Percentiles rank a stretch among this genome's conserved stretches.
Evolutionary conservation across 2,888 invertebrate genomes (phyloP).

Genomic region (Xanthia togata): DNA sequence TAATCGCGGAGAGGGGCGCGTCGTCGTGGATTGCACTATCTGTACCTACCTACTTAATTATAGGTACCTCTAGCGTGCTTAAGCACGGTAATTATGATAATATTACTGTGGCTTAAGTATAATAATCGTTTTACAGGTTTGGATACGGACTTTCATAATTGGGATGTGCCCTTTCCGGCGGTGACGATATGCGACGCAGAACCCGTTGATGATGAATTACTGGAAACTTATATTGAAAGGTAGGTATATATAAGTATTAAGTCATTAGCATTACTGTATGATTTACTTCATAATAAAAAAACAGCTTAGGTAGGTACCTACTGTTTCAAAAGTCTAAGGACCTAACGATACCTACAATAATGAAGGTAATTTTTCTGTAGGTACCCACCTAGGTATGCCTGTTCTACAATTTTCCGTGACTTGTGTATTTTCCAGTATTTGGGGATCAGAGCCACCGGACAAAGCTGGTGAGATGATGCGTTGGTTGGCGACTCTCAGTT

Average conservation of each 20-base stretch:
- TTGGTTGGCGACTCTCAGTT: conserved; percentile 86
- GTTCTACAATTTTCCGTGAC: too few relatives aligned
- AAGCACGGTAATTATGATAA: too few relatives aligned
- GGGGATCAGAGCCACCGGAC: conserved; percentile 79
- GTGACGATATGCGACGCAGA: conserved; percentile 91
- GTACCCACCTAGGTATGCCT: too few relatives aligned
- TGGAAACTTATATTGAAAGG: conserved; percentile 86
- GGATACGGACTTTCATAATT: conserved; percentile 95
- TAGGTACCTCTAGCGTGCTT: neutral
- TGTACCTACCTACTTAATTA: neutral
- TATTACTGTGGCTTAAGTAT: too few relatives aligned
- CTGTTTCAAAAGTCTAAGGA: too few relatives aligned
- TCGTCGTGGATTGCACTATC: too few relatives aligned
- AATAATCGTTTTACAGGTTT: conserved; percentile 84
- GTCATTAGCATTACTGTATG: too few relatives aligned
- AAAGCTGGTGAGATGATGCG: conserved; percentile 82
- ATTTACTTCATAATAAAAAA: too few relatives aligned
- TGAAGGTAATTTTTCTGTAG: too few relatives aligned
- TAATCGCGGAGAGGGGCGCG: too few relatives aligned
- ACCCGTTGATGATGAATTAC: conserved; percentile 88
- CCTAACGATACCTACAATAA: too few relatives aligned
- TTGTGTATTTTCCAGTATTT: conserved; percentile 70
- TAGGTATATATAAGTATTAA: conserved; percentile 60
- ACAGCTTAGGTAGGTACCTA: too few relatives aligned
- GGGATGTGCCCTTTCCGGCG: conserved; percentile 94